phyloP scores from a whole-genome alignment of 1,140 invertebrate genomes.

The Battus philenor region DNA sequence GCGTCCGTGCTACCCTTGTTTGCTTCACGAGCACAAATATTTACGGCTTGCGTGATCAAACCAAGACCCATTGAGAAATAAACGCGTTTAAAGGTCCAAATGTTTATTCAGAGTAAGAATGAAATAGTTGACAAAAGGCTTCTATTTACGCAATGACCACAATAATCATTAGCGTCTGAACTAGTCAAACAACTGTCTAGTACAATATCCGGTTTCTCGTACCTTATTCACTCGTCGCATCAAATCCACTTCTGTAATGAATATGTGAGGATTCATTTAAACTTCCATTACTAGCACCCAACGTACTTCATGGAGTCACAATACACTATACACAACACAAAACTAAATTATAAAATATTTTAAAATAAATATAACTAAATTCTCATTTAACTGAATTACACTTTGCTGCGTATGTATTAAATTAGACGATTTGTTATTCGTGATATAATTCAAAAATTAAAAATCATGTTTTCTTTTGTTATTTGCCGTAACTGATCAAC shows the following conservation, averaged over 20 bases:
- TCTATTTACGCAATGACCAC: slow-evolving; percentile 21
- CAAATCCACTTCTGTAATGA: slow-evolving; percentile 49
- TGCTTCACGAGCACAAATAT: slow-evolving; percentile 45
- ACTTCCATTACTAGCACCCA: slow-evolving; percentile 24
- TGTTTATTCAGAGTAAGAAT: slow-evolving; percentile 6
- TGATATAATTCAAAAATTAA: slow-evolving; percentile 34
- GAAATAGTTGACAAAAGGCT: slow-evolving; percentile 18
- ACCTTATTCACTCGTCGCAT: slow-evolving; percentile 63
- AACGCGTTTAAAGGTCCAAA: slow-evolving; percentile 21
- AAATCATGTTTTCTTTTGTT: slow-evolving; percentile 28
- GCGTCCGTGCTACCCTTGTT: slow-evolving; percentile 23
- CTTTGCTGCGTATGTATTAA: too few species aligned
- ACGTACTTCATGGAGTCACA: slow-evolving; percentile 45
- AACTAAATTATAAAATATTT: slow-evolving; percentile 28
- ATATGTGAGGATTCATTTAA: slow-evolving; percentile 47
- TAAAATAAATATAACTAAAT: slow-evolving; percentile 5
- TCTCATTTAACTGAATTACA: background rate
- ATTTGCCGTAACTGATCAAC: slow-evolving; percentile 20
- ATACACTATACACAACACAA: slow-evolving; percentile 54
- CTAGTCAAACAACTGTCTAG: slow-evolving; percentile 56
- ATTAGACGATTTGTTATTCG: slow-evolving; percentile 18
- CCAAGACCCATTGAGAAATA: slow-evolving; percentile 24
- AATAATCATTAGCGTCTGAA: slow-evolving; percentile 36
- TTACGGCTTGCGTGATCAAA: slow-evolving; percentile 41
- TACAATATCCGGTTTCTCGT: slow-evolving; percentile 65